Conservation (phyloP, 1,140 invertebrate genomes). For the Drosophila nebulosa region DNA sequence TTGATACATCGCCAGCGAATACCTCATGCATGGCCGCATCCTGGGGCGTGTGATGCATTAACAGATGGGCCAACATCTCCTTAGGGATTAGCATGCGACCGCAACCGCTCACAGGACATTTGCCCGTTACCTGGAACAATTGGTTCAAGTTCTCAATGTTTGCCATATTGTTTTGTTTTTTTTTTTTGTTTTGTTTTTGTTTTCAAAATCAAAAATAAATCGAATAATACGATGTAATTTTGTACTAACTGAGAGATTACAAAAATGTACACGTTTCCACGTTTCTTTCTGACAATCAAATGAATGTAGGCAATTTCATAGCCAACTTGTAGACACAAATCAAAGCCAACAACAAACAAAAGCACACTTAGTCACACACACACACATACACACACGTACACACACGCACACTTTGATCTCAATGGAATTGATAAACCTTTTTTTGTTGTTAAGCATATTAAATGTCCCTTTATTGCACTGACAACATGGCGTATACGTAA, state of each 20-base stretch:
- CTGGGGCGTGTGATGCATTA: background rate
- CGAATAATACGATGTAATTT: background rate
- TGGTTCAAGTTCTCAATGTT: background rate
- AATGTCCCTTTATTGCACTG: background rate
- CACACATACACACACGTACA: background rate
- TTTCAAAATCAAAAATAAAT: background rate
- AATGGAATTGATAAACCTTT: no score
- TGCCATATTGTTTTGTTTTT: no score
- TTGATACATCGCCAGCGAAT: background rate
- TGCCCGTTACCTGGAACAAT: background rate
- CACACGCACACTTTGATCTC: background rate
- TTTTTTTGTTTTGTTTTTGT: no score
- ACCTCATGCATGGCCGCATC: background rate
- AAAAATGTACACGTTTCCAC: no score
- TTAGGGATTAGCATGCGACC: background rate
- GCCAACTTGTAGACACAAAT: background rate
- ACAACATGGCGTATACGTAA: background rate
- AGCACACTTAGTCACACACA: no score
- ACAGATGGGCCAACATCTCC: background rate
- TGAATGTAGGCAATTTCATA: background rate
- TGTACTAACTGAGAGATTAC: background rate
- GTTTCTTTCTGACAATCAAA: background rate
- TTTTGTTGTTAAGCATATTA: background rate
- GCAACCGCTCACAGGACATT: background rate
- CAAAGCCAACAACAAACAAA: no score